A percentile compares a stretch with the other conserved stretches of the same genome.
These are phyloP conservation scores for Notamacropus eugenii DNA, from an alignment of 2,797 vertebrate species.

Conservation along the genomic window DNA sequence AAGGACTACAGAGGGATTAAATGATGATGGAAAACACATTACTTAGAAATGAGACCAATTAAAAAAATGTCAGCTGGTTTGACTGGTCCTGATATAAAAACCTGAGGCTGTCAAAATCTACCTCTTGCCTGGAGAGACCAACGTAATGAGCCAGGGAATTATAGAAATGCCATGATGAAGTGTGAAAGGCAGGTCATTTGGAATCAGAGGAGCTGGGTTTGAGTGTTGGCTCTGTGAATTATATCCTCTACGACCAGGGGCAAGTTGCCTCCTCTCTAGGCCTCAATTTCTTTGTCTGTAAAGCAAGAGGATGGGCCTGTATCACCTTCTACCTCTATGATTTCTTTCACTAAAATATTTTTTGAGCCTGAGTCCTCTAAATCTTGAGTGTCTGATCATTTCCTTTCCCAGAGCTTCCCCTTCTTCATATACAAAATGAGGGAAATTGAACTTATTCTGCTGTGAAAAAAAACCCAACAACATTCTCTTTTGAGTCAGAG, in stretches of 20 bases:
- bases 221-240: slow-evolving; percentile 73
- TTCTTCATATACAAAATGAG: background rate
- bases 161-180: slow-evolving; percentile 70
- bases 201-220: slow-evolving; percentile 68
- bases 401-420: background rate
- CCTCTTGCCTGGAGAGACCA: slow-evolving; percentile 72
- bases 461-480: background rate
- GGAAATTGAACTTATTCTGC: background rate
- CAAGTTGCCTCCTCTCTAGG: background rate
- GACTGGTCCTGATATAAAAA: slow-evolving; percentile 76
- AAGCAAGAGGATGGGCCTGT: background rate
- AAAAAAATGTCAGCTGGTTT: slow-evolving; percentile 77
- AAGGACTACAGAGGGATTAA: slow-evolving; percentile 64
- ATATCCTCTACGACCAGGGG: slow-evolving; percentile 41
- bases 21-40: slow-evolving; percentile 40
- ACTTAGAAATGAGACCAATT: slow-evolving; percentile 81
- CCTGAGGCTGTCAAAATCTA: slow-evolving; percentile 72
- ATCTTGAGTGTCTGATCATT: background rate
- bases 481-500: background rate
- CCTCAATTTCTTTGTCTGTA: background rate
- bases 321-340: background rate
- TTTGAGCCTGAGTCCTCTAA: background rate
- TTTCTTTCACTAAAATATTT: background rate
- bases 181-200: background rate
- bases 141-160: slow-evolving; percentile 75